Conservation (phyloP, 2,888 invertebrate genomes). For the Odontomyia ornata region DNA sequence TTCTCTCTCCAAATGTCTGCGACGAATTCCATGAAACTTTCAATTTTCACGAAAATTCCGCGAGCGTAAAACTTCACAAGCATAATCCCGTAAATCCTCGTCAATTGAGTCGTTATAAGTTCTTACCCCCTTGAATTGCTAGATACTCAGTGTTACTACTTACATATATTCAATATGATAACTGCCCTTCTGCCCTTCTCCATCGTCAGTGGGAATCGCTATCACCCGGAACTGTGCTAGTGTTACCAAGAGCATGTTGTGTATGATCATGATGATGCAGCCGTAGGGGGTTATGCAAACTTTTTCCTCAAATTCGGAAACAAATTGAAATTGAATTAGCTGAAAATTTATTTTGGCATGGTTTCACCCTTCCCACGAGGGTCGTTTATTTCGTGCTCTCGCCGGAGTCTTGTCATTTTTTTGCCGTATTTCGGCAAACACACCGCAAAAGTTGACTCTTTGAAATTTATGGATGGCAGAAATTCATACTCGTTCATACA, state of each 20-base stretch:
- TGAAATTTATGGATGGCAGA: conserved; percentile 15
- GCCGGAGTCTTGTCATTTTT: neutral
- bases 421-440: conserved; percentile 22
- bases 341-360: conserved; percentile 45
- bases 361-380: conserved; percentile 42
- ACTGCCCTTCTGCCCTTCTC: neutral
- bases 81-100: conserved; percentile 45
- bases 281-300: conserved; percentile 38
- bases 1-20: conserved; percentile 11
- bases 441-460: conserved; percentile 30
- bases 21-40: conserved; percentile 24
- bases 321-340: conserved; percentile 48
- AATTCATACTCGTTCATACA: conserved; percentile 36
- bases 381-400: conserved; percentile 26
- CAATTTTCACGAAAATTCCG: conserved; percentile 40
- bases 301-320: conserved; percentile 47
- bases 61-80: conserved; percentile 21
- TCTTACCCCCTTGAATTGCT: conserved; percentile 35
- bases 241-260: neutral
- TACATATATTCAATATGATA: conserved; percentile 42
- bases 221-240: conserved; percentile 5
- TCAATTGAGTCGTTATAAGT: conserved; percentile 46
- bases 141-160: conserved; percentile 33
- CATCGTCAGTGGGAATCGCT: neutral
- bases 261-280: conserved; percentile 14